Conservation (phyloP, 2,113 vertebrate genomes). For the Gavialis gangeticus region DNA sequence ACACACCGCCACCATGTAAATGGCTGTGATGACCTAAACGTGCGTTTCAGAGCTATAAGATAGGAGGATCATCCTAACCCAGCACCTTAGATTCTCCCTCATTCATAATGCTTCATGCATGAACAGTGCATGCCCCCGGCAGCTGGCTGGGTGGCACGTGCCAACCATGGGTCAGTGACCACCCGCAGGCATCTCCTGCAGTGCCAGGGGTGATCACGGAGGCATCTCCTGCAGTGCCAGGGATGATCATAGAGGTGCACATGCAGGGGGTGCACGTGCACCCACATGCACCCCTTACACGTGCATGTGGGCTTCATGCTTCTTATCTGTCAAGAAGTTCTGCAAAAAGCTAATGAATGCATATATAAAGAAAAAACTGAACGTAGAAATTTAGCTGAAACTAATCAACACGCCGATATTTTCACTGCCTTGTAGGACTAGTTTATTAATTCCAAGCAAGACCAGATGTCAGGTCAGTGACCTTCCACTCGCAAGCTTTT, state of each 20-base stretch:
- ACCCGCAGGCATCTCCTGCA: too few relatives aligned
- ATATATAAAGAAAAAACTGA: background rate
- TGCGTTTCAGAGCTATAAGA: fast-evolving
- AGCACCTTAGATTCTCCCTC: background rate
- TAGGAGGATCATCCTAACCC: background rate
- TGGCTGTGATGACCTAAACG: fast-evolving
- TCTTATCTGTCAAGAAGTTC: background rate
- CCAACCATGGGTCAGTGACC: too few relatives aligned
- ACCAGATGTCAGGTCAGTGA: background rate
- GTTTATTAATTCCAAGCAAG: background rate
- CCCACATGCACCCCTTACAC: too few relatives aligned
- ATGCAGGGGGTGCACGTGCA: too few relatives aligned
- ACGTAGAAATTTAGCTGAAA: background rate
- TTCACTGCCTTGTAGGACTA: background rate
- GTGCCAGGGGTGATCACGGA: too few relatives aligned
- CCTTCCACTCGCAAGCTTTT: background rate
- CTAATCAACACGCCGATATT: background rate
- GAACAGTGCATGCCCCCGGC: too few relatives aligned
- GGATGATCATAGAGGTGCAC: too few relatives aligned
- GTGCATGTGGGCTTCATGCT: background rate
- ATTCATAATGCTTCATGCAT: fast-evolving
- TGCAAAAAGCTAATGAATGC: background rate
- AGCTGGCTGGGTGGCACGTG: too few relatives aligned
- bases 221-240: too few relatives aligned
- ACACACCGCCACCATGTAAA: background rate